Percentiles rank a stretch among this genome's conserved stretches.
Conservation (phyloP, 2,888 invertebrate species). For the Synergus itoensis region DNA sequence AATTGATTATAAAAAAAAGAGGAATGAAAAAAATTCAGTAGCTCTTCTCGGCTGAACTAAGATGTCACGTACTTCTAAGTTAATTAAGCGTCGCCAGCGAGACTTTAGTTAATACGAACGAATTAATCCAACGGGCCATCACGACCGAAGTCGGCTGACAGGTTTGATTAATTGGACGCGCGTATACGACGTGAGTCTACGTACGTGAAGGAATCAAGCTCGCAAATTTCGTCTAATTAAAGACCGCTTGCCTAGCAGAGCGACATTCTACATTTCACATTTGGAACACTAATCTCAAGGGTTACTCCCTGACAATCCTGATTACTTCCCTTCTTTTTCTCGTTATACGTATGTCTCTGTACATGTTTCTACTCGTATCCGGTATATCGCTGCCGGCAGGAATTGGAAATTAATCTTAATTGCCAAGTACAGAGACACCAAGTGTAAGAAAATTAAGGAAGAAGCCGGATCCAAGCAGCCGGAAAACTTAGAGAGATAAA, state of each 20-base stretch:
- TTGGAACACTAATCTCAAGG: background rate
- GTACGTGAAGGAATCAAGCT: constrained; percentile 64
- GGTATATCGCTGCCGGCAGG: background rate
- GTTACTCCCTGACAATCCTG: background rate
- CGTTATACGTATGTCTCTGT: background rate
- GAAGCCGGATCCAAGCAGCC: background rate
- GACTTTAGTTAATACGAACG: constrained; percentile 64
- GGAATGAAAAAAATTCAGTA: background rate
- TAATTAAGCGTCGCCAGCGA: constrained; percentile 49
- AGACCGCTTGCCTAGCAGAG: constrained; percentile 53
- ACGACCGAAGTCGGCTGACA: constrained; percentile 46
- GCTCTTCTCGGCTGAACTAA: constrained; percentile 11
- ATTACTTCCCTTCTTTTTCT: constrained; percentile 13
- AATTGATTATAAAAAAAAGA: background rate
- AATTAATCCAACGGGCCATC: constrained; percentile 60
- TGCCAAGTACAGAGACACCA: background rate
- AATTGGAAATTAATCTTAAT: constrained; percentile 3
- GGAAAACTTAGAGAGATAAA: background rate
- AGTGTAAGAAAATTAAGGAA: background rate
- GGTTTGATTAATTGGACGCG: constrained; percentile 64
- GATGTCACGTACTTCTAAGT: constrained; percentile 38
- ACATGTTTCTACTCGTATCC: constrained; percentile 10
- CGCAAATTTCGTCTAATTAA: constrained; percentile 69
- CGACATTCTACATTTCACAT: constrained; percentile 1
- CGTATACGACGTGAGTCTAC: constrained; percentile 45